Evolutionary conservation across 2,888 invertebrate genomes (phyloP).

Genomic region (Alviniconcha strummeri): DNA sequence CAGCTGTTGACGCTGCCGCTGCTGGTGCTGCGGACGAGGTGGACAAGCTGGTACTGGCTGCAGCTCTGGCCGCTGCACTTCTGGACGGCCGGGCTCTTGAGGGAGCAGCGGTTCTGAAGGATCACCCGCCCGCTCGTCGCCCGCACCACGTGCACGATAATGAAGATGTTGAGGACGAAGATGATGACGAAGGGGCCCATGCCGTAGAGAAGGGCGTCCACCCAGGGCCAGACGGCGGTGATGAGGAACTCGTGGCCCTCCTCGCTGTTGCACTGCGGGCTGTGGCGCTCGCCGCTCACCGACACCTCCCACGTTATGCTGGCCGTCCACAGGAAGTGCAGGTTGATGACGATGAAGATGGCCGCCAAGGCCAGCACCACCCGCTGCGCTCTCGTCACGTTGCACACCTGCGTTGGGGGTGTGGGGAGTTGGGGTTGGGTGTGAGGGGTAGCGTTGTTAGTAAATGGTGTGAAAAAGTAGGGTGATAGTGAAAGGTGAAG

Average conservation of each 20-base stretch:
- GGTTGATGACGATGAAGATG: constrained; percentile 58
- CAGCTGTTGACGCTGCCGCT: neutral
- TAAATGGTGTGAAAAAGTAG: neutral
- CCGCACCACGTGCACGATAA: constrained; percentile 58
- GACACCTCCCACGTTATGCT: constrained; percentile 39
- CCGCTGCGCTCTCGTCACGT: constrained; percentile 57
- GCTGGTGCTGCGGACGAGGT: constrained; percentile 10
- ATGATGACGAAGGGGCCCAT: constrained; percentile 68
- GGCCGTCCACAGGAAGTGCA: constrained; percentile 67
- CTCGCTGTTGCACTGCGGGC: constrained; percentile 47
- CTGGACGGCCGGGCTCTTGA: neutral
- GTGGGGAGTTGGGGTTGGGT: no score
- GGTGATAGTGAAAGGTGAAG: neutral
- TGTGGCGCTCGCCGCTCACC: constrained; percentile 36
- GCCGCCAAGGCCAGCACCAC: constrained; percentile 54
- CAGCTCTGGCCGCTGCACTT: neutral
- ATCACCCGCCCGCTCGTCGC: constrained; percentile 42
- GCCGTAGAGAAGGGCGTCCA: constrained; percentile 67
- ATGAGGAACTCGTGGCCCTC: constrained; percentile 48
- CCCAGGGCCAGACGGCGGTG: constrained; percentile 66
- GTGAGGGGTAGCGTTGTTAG: neutral
- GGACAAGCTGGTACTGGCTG: constrained; percentile 8
- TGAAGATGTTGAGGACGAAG: constrained; percentile 52
- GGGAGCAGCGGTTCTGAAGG: constrained; percentile 28
- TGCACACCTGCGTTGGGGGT: constrained; percentile 53